Percentiles rank a stretch among this genome's conserved stretches.
These are phyloP conservation scores for Mormyrops attenuatus DNA, from an alignment of 2,797 vertebrate species.

Conservation along the genomic window DNA sequence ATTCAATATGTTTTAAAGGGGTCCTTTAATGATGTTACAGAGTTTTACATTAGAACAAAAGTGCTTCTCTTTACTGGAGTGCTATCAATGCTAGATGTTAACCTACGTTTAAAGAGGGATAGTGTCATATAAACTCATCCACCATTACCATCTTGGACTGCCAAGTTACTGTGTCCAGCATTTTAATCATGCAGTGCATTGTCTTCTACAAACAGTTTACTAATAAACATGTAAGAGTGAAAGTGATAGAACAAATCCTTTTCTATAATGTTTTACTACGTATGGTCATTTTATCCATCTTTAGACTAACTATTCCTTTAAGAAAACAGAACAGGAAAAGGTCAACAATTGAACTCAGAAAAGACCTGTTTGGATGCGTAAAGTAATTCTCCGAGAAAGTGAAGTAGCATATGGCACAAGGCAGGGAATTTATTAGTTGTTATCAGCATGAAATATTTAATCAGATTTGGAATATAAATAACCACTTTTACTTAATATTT, in stretches of 20 bases:
- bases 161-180: background rate
- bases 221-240: background rate
- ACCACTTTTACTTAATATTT: background rate
- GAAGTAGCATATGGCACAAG: background rate
- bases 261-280: background rate
- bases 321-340: background rate
- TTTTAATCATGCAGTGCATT: background rate
- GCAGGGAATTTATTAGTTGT: background rate
- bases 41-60: background rate
- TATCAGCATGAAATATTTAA: background rate
- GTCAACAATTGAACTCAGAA: background rate
- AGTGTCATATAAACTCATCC: background rate
- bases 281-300: background rate
- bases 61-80: background rate
- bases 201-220: conserved; percentile 21
- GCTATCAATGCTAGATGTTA: background rate
- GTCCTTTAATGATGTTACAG: background rate
- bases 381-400: background rate
- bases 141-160: background rate
- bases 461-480: background rate
- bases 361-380: background rate
- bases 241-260: background rate
- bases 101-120: background rate
- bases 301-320: background rate
- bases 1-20: background rate